Conservation (phyloP, 2,888 invertebrate species). For the Quadriops clusia region DNA sequence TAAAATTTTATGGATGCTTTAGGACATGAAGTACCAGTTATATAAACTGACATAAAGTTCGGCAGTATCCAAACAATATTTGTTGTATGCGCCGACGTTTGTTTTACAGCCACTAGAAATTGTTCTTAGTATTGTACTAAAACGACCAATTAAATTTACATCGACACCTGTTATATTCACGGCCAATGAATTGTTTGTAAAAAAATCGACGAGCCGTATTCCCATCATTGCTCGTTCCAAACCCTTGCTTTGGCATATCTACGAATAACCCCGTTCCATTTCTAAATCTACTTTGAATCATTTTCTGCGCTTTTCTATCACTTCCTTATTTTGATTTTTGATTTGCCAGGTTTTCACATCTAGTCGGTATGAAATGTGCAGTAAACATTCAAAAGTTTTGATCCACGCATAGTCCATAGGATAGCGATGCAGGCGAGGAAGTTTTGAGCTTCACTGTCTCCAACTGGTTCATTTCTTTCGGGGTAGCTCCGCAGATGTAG, state of each 20-base stretch:
- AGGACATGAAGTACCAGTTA: conserved; percentile 3
- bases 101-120: conserved; percentile 1
- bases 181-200: not conserved
- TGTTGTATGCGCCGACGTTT: not conserved
- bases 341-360: conserved; percentile 2
- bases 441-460: not conserved
- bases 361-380: no score
- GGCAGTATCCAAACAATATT: conserved; percentile 1
- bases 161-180: conserved; percentile 2
- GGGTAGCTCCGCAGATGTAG: not conserved
- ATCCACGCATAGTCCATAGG: conserved; percentile 2
- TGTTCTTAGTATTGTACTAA: conserved; percentile 1
- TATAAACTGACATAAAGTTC: not conserved
- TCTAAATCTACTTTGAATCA: no score
- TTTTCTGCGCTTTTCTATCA: conserved; percentile 1
- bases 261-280: conserved; percentile 2
- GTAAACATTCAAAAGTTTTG: conserved; percentile 3
- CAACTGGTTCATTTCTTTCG: not conserved
- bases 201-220: conserved; percentile 4
- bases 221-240: no score
- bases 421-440: not conserved
- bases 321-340: not conserved
- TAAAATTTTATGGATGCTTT: conserved; percentile 9
- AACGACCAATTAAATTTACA: not conserved
- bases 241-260: conserved; percentile 4